Base-by-base conservation (phyloP, 2,113 vertebrate species). In the Cyanistes caeruleus region DNA sequence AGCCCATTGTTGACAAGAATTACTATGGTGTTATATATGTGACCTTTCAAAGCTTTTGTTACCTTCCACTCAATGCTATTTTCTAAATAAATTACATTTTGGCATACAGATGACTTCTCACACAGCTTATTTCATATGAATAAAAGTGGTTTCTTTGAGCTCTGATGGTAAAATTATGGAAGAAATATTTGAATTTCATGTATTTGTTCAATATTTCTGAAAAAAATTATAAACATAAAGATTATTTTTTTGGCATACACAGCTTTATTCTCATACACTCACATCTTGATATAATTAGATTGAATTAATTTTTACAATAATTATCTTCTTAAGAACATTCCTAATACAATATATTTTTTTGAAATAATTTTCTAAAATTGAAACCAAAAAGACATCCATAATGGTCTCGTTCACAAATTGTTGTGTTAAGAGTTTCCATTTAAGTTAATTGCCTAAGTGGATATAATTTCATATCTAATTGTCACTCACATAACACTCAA, bases 371-470 rank as follows among this genome's bases (percentile, higher is more conserved):
- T 85, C 77, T 83, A 73, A 92, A 96, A 60, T 43, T 81, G 70
- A 92, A 92, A 73, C 17, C 3, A 55, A 86, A 93, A 89, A 86
- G 58, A 56, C 59, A 92, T 55, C 39, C 30, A 56, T 84, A 96
- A 96, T 84, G 53, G 35, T 87, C 68, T 95, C 68, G 51, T 88
- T 96, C 95, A 96, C 51, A 95, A 96, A 94, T 84, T 90, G 31
- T 60, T 81, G 37, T 81, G 73, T 93, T 93, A 95, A 90, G 70
- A 91, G 17, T 92, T 96, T 86, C 84, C 62, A 77, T 86, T 94
- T 90, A 92, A 95, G 60, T 64, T 94, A 96, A 96, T 93, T 95
- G 70, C 56, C 86, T 91, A 90, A 95, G 68, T 88, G 75, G 79
- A 58, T 49, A 87, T 90, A 11, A 95, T 94, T 91, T 95, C 73